Base-by-base conservation (phyloP, 2,113 vertebrate species). In the Cebidichthys violaceus region DNA sequence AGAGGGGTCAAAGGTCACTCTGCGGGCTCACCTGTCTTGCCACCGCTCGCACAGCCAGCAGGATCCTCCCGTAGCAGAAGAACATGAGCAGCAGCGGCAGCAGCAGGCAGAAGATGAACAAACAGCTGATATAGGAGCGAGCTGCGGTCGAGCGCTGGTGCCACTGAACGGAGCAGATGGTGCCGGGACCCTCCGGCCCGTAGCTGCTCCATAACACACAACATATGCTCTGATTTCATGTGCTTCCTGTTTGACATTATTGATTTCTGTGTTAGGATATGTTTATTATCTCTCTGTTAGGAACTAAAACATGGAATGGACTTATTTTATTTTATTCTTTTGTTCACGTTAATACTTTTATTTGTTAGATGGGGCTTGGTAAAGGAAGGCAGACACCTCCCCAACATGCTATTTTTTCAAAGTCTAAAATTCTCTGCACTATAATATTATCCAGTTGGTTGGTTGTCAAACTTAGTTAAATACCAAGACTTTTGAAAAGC, bases 41-140 rank as follows among this genome's bases (percentile, higher is more conserved):
- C 41, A 83, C 64, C 0, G 9, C 83, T 37, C 70, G 79, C 9
- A 90, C 80, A 18, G 86, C 86, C 79, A 91, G 64, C 73, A 91
- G 60, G 68, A 92, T 91, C 82, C 79, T 86, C 66, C 88, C 70
- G 1, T 92, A 92, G 78, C 88, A 91, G 81, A 89, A 87, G 39
- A 90, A 24, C 89, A 92, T 90, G 45, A 90, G 70, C 64, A 89
- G 67, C 73, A 90, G 82, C 0, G 89, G 89, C 74, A 91, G 74
- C 6, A 91, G 73, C 52, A 91, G 81, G 70, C 89, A 92, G 73
- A 90, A 91, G 75, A 85, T 4, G 24, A 92, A 91, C 81, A 92
- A 47, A 62, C 86, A 92, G 82, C 61, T 54, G 64, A 85, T 57
- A 71, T 91, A 92, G 78, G 89, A 90, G 70, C 85, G 86, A 18